Evolutionary conservation across 2,113 vertebrate genomes (phyloP).

Genomic region (Elephas maximus): DNA sequence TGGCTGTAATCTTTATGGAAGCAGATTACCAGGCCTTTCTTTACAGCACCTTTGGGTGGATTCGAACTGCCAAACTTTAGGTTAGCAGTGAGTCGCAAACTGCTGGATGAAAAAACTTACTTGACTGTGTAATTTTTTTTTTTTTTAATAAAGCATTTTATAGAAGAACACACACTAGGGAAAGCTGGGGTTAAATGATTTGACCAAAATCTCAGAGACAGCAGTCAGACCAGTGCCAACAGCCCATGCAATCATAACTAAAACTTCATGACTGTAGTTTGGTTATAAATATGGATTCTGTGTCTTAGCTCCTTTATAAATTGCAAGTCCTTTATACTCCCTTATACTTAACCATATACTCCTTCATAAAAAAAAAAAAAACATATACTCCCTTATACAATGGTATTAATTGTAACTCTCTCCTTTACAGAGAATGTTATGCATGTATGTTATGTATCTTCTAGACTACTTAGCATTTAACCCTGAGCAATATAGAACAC

Average conservation of each 20-base stretch:
- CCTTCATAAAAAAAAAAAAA: too few species aligned
- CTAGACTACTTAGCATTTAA: not conserved
- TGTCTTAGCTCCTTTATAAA: not conserved
- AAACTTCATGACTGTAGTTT: not conserved
- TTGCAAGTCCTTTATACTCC: not conserved
- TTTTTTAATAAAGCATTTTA: not conserved
- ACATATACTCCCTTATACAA: not conserved
- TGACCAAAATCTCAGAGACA: not conserved
- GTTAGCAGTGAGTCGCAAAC: too few species aligned
- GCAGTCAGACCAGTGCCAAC: not conserved
- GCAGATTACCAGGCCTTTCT: too few species aligned
- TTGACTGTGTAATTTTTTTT: not conserved
- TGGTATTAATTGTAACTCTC: not conserved
- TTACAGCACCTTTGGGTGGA: too few species aligned
- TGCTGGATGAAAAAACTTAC: not conserved
- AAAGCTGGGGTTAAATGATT: not conserved
- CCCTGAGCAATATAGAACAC: too few species aligned
- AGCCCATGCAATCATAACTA: not conserved
- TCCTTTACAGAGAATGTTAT: not conserved
- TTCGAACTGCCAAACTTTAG: too few species aligned
- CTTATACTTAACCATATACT: not conserved
- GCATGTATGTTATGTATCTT: not conserved
- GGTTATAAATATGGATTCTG: not conserved
- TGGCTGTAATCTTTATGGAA: too few species aligned
- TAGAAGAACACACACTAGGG: not conserved